Evolutionary conservation across 53 echinoderm and acorn worm species (phyloP), one percentile per base, ranked within the genome.

Genomic region (Astropecten irregularis): DNA sequence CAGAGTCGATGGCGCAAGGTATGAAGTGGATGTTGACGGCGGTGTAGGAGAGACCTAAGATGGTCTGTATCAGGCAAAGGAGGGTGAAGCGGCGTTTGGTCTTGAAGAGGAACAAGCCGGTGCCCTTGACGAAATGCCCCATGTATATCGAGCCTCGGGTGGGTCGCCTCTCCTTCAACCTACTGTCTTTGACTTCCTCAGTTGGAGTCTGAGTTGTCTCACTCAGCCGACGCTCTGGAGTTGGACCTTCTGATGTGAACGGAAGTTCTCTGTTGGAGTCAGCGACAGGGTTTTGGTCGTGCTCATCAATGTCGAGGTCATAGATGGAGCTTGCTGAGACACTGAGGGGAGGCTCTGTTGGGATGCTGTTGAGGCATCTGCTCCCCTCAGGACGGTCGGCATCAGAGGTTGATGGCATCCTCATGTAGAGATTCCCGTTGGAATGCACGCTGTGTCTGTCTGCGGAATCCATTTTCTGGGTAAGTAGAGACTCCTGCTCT

Each of bases 31-130:
- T 39, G 6, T 19, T 16, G 1, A 76, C 42, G 10, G 59, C 6
- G 0, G 76, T 20, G 27, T 40, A 58, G 9, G 18, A 26, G 1
- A 76, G 27, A 11, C 16, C 58, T 15, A 40, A 26, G 9, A 28
- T 9, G 31, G 33, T 1, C 29, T 76, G 58, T 16, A 59, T 2
- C 4, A 76, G 9, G 60, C 76, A 76, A 26, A 76, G 1, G 20
- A 82, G 27, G 50, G 9, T 82, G 53, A 64, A 67, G n/a, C 68
- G 44, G 28, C 53, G 26, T 21, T 32, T 51, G 18, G 69, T 67
- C 32, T 83, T 50, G 40, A 83, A 16, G 23, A 82, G 35, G 25
- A 47, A 23, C 7, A 82, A 13, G n/a, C 76, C 76, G 18, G 46
- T 58, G 18, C 58, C 26, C 52, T 10, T 26, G 28, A 36, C 29